Percentiles rank a stretch among this genome's conserved stretches.
These are phyloP conservation scores for Platichthys flesus DNA, from an alignment of 2,113 vertebrate species.

Conservation along the genomic window DNA sequence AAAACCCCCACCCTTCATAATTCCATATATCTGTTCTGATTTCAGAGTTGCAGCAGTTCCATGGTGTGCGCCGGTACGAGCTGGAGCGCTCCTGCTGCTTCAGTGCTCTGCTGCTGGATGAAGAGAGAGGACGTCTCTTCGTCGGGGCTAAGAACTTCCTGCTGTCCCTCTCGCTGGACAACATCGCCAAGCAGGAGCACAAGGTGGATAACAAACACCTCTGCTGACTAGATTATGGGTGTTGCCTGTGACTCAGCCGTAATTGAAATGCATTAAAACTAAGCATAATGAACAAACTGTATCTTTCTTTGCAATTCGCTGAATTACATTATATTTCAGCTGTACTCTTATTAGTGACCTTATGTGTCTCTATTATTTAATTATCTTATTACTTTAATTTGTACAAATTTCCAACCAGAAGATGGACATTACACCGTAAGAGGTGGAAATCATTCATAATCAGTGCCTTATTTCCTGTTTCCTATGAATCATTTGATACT, in stretches of 20 bases:
- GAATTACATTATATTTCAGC: too few species aligned
- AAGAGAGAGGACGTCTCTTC: conserved; percentile 93
- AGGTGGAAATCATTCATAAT: background rate
- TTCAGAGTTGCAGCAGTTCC: conserved; percentile 89
- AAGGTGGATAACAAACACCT: conserved; percentile 82
- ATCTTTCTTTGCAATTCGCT: too few species aligned
- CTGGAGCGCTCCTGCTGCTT: conserved; percentile 94
- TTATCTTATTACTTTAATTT: too few species aligned
- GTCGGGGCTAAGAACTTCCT: conserved; percentile 93
- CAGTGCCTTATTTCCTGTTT: too few species aligned
- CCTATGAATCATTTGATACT: too few species aligned
- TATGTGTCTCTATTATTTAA: too few species aligned
- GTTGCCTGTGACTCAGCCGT: background rate
- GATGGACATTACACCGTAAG: background rate
- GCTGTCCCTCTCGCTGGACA: conserved; percentile 91
- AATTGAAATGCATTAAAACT: too few species aligned
- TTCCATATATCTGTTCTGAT: background rate
- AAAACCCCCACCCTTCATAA: background rate
- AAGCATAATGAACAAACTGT: too few species aligned
- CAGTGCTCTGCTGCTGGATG: conserved; percentile 90
- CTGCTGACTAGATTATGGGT: background rate
- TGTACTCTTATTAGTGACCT: too few species aligned
- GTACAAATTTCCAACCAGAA: too few species aligned
- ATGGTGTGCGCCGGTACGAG: conserved; percentile 87
- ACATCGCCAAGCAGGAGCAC: conserved; percentile 91